Conservation (phyloP, 2,797 vertebrate genomes). For the Galaxias olidus region DNA sequence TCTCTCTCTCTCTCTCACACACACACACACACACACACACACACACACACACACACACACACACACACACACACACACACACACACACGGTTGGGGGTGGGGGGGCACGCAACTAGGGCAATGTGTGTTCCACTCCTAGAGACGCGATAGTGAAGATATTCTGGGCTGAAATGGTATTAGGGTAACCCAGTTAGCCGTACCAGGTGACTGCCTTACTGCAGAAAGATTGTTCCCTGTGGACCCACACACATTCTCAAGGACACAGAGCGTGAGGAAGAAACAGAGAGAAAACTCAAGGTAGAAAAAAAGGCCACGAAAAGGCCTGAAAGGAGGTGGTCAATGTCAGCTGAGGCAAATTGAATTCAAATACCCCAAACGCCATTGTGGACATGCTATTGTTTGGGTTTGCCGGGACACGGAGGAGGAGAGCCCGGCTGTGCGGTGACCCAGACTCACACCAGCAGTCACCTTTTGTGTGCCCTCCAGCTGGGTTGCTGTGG, state of each 20-base stretch:
- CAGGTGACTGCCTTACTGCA: slow-evolving; percentile 71
- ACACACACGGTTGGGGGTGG: too few relatives aligned
- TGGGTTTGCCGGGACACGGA: too few relatives aligned
- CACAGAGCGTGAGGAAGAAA: slow-evolving; percentile 23
- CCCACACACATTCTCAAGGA: slow-evolving; percentile 54
- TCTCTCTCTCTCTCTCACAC: slow-evolving; percentile 21
- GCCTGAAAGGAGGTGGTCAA: neutral
- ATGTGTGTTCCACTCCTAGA: slow-evolving; percentile 41
- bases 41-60: neutral
- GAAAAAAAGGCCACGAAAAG: slow-evolving; percentile 8
- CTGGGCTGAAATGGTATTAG: slow-evolving; percentile 70
- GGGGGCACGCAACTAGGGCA: slow-evolving; percentile 62
- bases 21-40: slow-evolving; percentile 1
- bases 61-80: slow-evolving; percentile 23
- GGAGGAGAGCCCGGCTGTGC: too few relatives aligned
- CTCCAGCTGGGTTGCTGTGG: slow-evolving; percentile 44
- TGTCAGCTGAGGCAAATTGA: too few relatives aligned
- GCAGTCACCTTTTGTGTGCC: slow-evolving; percentile 37
- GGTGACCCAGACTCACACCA: slow-evolving; percentile 31
- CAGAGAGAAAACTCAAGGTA: slow-evolving; percentile 22
- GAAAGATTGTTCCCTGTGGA: slow-evolving; percentile 52
- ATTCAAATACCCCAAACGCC: too few relatives aligned
- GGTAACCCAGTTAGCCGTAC: slow-evolving; percentile 75
- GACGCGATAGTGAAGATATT: slow-evolving; percentile 59
- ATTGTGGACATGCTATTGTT: too few relatives aligned